Conservation (phyloP, 2,888 invertebrate species). For the Caenorhabditis becei region DNA sequence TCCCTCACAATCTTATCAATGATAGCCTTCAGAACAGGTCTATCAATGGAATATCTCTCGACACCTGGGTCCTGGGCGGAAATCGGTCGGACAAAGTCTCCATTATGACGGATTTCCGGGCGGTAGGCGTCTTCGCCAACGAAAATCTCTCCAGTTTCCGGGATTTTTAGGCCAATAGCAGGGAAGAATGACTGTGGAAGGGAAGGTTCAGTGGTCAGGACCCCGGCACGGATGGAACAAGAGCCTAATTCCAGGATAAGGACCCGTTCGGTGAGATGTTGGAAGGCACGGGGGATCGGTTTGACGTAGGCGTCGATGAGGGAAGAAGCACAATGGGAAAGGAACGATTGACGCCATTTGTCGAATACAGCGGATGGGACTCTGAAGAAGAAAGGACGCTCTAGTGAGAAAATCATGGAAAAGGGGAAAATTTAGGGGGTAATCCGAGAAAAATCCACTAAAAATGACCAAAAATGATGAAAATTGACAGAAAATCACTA, state of each 20-base stretch:
- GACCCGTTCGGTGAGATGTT: conserved; percentile 79
- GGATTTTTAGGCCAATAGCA: conserved; percentile 81
- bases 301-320: conserved; percentile 83
- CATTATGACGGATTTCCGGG: conserved; percentile 81
- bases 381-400: conserved; percentile 49
- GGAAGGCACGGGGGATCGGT: conserved; percentile 82
- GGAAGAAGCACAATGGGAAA: conserved; percentile 84
- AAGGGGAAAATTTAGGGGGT: no score
- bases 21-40: conserved; percentile 83
- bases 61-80: conserved; percentile 83
- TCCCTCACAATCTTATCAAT: conserved; percentile 84
- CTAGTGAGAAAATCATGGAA: not conserved
- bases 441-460: no score
- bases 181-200: conserved; percentile 85
- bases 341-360: conserved; percentile 84
- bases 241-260: conserved; percentile 85
- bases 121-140: conserved; percentile 77
- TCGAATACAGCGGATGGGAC: conserved; percentile 79
- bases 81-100: conserved; percentile 83
- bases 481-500: no score
- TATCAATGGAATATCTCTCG: conserved; percentile 83
- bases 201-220: conserved; percentile 82
- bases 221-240: conserved; percentile 85
- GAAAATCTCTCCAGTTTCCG: conserved; percentile 69
- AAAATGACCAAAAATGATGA: no score